Base-by-base conservation (phyloP, 2,888 invertebrate genomes). In the Cyrtodaria siliqua region DNA sequence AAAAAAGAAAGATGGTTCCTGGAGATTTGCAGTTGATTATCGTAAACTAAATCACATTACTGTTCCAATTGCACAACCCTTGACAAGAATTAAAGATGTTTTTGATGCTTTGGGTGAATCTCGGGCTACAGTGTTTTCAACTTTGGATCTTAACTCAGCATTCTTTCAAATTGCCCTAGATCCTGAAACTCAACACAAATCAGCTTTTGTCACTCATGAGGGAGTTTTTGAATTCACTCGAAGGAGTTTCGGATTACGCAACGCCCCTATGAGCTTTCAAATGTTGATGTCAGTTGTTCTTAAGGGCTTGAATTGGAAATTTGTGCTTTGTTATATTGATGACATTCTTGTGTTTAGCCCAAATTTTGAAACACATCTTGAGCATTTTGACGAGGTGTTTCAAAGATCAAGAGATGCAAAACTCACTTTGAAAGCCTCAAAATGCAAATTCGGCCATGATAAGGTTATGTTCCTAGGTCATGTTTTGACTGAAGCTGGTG, bases 171-270 rank as follows among this genome's bases (percentile, higher is more conserved):
- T 72, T 38, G 71, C 56, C 12, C 33, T 80, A 12, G 69, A 75
- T 53, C 73, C 66, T 27, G 77, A 72, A 38, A 78, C 81, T 23
- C 74, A 77, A 24, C 78, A 83, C n/a, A 85, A 83, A 38, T 57
- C 77, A 20, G 81, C 81, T 9, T 84, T 84, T 53, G 72, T 83
- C 2, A 81, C 81, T 1, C 81, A 83, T 23, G 63, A 73, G 44
- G 74, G 74, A 14, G 61, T 77, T 2, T 82, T 59, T 62, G 62
- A 63, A 14, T 84, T 59, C 23, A 78, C 56, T 24, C 33, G 74
- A 14, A 62, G 77, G 56, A 70, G 68, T 3, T 79, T 77, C 67
- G 79, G 82, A 12, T 50, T 84, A 18, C 76, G 59, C 55, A 83
- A 83, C 40, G 64, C 74, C 0, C 77, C 79, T 9, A 77, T 75